Base-by-base conservation (phyloP, 2,113 vertebrate genomes). In the Tetrax tetrax region DNA sequence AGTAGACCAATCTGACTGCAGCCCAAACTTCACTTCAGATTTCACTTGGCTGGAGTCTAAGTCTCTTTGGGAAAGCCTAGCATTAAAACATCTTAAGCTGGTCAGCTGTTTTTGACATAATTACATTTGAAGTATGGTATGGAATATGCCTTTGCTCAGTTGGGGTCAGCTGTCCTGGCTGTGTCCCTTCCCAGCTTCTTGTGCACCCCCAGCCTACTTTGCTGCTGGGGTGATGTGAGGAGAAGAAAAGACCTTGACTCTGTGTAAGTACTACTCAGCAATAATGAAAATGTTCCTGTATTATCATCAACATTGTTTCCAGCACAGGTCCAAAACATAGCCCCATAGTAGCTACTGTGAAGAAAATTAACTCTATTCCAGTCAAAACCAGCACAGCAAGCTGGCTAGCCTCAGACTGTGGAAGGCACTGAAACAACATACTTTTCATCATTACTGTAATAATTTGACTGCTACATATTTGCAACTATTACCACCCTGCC, bases 21-120 rank as follows among this genome's bases (percentile, higher is more conserved):
- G 81, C 41, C 21, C 33, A 85, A 93, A 83, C 85, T 86, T 90
- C 47, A 57, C 37, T 92, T 93, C 59, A 63, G 37, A 83, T 78
- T 91, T 86, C 78, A 56, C 14, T 31, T 93, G 43, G 51, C 38
- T 88, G 70, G 41, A 83, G 18, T 51, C 68, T 63, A 74, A 81
- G 17, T 63, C 35, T 89, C 33, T 35, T 37, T 89, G 37, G 57
- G 18, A 82, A 93, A 93, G 35, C 9, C 86, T 61, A 91, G 2
- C 28, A 65, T 68, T 74, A 89, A 84, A 90, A 70, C 15, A 29
- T 37, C 33, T 71, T 90, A 77, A 74, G 38, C 56, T 23, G 15
- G 7, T 59, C 37, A 54, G 14, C 4, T 76, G 14, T 8, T 95
- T 89, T 72, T 87, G 29, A 80, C 50, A 70, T 71, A 81, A 84